Evolutionary conservation across 1,140 invertebrate species (phyloP), one percentile per base, ranked within the genome.

Genomic region (Brachionus rubens): DNA sequence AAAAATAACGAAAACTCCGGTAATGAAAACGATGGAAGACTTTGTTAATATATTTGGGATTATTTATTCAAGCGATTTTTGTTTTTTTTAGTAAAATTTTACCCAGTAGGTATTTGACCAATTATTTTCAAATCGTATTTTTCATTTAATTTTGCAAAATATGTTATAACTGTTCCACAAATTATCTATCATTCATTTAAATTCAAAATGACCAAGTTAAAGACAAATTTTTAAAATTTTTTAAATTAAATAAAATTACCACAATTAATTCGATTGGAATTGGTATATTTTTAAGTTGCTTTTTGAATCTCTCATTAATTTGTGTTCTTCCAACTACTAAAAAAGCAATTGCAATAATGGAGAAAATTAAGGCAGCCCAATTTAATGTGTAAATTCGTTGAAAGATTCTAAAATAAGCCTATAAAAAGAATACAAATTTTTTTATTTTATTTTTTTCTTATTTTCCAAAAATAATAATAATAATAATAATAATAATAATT

Each of bases 211-310:
- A n/a, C n/a, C n/a, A n/a, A n/a, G n/a, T n/a, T n/a, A n/a, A 12
- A 26, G 16, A 5, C 48, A 26, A 19, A 7, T 50, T 5, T 5
- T 4, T 5, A 19, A 5, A 19, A 19, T 50, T 50, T 50, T 19
- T 50, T 19, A 19, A 5, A 4, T 19, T 3, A 5, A 3, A 3
- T 3, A 12, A 50, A 76, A 75, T 81, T 2, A 96, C 91, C 1
- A 88, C 89, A 4, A 94, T 86, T 76, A 96, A 86, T 84, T 96
- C 93, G 78, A 92, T 90, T 3, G 93, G 93, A 7, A 95, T 84
- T 0, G 93, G 92, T 78, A 94, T 82, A 40, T 82, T 56, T 28
- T 21, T 83, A 19, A 87, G 89, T 52, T 86, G 85, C 82, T 91
- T 92, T 41, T 88, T 88, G 0, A 92, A 81, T 80, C 87, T 87